Percentiles rank a stretch among this genome's conserved stretches.
Evolutionary conservation across 2,797 vertebrate species (phyloP).

Genomic region (Premnoplex brunnescens): DNA sequence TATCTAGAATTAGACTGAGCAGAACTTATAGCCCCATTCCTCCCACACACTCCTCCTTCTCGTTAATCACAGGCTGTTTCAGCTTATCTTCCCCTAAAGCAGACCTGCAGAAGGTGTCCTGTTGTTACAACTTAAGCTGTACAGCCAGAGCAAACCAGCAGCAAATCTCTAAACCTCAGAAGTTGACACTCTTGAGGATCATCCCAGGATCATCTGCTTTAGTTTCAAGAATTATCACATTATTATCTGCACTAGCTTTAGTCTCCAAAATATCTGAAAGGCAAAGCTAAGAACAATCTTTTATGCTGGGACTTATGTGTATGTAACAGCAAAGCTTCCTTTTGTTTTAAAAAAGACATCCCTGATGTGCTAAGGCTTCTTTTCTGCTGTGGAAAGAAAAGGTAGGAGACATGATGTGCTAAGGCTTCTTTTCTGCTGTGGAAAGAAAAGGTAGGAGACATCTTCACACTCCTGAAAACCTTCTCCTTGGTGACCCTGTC

Average conservation of each 20-base stretch:
- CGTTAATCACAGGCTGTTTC: neutral
- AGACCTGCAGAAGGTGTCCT: neutral
- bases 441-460: neutral
- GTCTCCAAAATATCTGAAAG: neutral
- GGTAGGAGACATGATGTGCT: neutral
- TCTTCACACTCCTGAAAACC: neutral
- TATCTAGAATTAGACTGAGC: neutral
- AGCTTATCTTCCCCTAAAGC: neutral
- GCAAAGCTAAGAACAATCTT: neutral
- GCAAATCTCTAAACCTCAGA: neutral
- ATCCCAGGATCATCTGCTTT: neutral
- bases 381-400: neutral
- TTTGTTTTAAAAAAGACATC: neutral
- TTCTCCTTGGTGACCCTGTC: neutral
- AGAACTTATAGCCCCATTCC: neutral
- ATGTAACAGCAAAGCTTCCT: neutral
- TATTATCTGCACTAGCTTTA: neutral
- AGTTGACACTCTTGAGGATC: neutral
- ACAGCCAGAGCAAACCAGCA: neutral
- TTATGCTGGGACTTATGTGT: neutral
- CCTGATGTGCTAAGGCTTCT: neutral
- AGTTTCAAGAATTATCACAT: neutral
- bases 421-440: neutral
- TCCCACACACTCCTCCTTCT: slow-evolving; percentile 1
- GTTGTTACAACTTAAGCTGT: neutral